These are phyloP conservation scores for Pteronura brasiliensis DNA, from an alignment of 2,113 vertebrate species.

Conservation along the genomic window DNA sequence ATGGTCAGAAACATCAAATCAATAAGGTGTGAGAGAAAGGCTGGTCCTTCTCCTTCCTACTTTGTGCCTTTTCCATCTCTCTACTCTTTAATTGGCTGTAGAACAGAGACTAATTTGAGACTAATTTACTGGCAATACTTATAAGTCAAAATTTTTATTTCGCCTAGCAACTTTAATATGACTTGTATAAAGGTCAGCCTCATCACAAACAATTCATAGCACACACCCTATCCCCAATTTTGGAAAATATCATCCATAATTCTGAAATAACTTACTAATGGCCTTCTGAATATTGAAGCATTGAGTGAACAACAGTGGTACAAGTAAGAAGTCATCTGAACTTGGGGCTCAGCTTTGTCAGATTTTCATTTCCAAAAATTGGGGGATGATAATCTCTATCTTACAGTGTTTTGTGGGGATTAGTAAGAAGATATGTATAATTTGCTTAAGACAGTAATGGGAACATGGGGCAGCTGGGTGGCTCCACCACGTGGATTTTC, in stretches of 20 bases:
- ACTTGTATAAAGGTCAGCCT: background rate
- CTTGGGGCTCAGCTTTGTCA: background rate
- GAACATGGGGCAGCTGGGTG: background rate
- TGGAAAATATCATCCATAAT: background rate
- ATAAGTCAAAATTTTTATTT: background rate
- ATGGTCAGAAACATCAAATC: background rate
- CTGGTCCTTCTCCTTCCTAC: background rate
- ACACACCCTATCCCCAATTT: background rate
- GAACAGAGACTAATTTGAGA: background rate
- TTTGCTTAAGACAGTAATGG: background rate
- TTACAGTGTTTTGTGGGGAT: background rate
- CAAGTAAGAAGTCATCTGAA: background rate
- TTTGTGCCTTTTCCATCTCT: background rate
- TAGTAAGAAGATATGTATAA: background rate
- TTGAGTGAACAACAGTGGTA: background rate
- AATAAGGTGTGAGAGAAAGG: background rate
- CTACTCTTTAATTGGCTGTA: background rate
- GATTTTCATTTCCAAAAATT: background rate
- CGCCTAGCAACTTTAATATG: background rate
- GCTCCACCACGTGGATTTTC: slow-evolving; percentile 70
- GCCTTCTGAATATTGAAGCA: background rate
- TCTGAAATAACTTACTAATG: background rate
- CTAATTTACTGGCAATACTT: background rate
- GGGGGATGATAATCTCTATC: background rate
- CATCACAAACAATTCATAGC: background rate